Evolutionary conservation across 2,888 invertebrate genomes (phyloP).

Genomic region (Andrena trimmerana): DNA sequence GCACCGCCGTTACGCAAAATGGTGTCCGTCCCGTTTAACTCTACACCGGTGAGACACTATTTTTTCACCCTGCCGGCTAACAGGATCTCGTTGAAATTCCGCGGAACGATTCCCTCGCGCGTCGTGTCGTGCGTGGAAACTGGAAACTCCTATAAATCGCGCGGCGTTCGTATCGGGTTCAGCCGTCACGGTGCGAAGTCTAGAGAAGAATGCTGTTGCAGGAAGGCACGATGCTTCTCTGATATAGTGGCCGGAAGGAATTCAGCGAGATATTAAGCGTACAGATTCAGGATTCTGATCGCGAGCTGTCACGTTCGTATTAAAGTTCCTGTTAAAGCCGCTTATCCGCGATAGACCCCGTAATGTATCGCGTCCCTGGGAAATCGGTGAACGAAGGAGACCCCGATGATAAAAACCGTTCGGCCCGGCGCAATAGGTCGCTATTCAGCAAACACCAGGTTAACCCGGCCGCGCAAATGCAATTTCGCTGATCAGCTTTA

Average conservation of each 20-base stretch:
- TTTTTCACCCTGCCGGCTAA: not conserved
- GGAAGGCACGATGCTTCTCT: no score
- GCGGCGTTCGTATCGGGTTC: no score
- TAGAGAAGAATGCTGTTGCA: no score
- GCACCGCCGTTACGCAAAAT: slow-evolving; percentile 12
- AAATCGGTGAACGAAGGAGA: not conserved
- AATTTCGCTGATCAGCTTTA: slow-evolving; percentile 44
- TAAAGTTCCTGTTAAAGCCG: slow-evolving; percentile 1
- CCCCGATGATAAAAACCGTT: not conserved
- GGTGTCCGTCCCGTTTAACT: slow-evolving; percentile 29
- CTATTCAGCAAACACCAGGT: not conserved
- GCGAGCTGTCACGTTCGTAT: not conserved
- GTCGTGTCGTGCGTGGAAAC: not conserved
- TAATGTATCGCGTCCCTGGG: not conserved
- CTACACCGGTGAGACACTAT: not conserved
- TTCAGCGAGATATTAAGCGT: no score
- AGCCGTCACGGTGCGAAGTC: no score
- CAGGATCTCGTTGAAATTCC: not conserved
- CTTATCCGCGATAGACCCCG: not conserved
- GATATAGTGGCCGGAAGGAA: no score
- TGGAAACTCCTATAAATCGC: not conserved
- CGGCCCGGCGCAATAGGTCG: not conserved
- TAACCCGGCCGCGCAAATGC: slow-evolving; percentile 22
- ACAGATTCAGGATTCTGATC: not conserved
- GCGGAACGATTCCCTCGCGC: not conserved